Evolutionary conservation across 2,888 invertebrate genomes (phyloP), one percentile per base, ranked within the genome.

Genomic region (Cheiracanthium punctorium): DNA sequence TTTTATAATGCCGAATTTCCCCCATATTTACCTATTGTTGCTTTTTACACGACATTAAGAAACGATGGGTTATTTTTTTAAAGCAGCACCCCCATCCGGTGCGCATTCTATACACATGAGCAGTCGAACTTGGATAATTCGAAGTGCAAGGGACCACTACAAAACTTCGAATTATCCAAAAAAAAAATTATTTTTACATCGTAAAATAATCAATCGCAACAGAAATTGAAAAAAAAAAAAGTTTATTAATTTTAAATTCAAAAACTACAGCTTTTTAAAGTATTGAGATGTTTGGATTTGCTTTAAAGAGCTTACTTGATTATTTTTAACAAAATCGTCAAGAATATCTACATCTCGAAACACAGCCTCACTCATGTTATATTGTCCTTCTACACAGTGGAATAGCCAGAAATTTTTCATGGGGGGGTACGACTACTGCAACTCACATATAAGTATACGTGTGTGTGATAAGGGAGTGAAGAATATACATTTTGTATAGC

Each of bases 301-400:
- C 43, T 41, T 41, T 41, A 41, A 41, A 41, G 43, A 41, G 43
- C 8, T 41, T 41, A 41, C 43, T 41, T 41, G 10, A 41, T 41
- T 41, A 10, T 41, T 41, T 41, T 41, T 41, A 41, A 41, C 43
- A 41, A 41, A 41, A 41, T 41, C 43, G 8, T 41, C 43, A 8
- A 41, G 43, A 41, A 41, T 41, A 41, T 41, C 14, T 41, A 41
- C 43, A 41, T 8, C 43, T 41, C 43, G 14, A 41, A 41, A 41
- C 43, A 64, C n/a, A 64, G 12, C 64, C 20, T 64, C 64, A 64
- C 64, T 64, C 64, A 24, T n/a, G 64, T 64, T 64, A n/a, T 8
- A n/a, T 17, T 64, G 64, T 17, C 64, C 43, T 14, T 41, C 43
- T 14, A 41, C n/a, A n/a, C n/a, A n/a, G n/a, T n/a, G n/a, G n/a